A percentile compares a stretch with the other conserved stretches of the same genome.
These are phyloP conservation scores for Monochamus saltuarius DNA, from an alignment of 1,140 invertebrate genomes.

Conservation along the genomic window DNA sequence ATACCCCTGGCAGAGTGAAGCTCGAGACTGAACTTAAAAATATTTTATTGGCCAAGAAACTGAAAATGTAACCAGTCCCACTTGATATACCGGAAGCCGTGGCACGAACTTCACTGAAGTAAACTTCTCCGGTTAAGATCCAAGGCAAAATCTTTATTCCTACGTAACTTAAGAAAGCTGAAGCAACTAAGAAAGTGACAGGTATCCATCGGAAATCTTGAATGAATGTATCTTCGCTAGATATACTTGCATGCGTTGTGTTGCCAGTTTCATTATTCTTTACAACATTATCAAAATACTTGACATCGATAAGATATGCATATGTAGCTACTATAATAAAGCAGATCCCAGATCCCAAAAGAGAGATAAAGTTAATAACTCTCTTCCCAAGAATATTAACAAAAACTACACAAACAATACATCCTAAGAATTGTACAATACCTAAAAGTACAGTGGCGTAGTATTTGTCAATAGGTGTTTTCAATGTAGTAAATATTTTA, in stretches of 20 bases:
- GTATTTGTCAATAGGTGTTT: constrained; percentile 72
- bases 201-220: constrained; percentile 65
- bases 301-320: constrained; percentile 51
- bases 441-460: constrained; percentile 70
- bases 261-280: background rate
- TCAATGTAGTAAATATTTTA: constrained; percentile 65
- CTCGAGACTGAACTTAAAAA: constrained; percentile 65
- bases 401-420: constrained; percentile 61
- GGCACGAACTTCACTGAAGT: constrained; percentile 64
- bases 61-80: constrained; percentile 71
- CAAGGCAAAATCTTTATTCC: constrained; percentile 73
- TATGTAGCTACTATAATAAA: constrained; percentile 62
- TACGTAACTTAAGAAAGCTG: constrained; percentile 68
- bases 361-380: constrained; percentile 65
- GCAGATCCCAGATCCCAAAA: constrained; percentile 61
- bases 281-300: constrained; percentile 16
- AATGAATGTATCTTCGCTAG: constrained; percentile 46
- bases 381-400: constrained; percentile 73
- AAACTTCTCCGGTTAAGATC: constrained; percentile 75
- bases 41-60: constrained; percentile 70
- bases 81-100: constrained; percentile 67
- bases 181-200: constrained; percentile 61
- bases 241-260: background rate
- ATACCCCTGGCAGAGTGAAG: constrained; percentile 66
- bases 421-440: constrained; percentile 65